Evolutionary conservation across 2,888 invertebrate species (phyloP).

Genomic region (Cepaea hortensis): DNA sequence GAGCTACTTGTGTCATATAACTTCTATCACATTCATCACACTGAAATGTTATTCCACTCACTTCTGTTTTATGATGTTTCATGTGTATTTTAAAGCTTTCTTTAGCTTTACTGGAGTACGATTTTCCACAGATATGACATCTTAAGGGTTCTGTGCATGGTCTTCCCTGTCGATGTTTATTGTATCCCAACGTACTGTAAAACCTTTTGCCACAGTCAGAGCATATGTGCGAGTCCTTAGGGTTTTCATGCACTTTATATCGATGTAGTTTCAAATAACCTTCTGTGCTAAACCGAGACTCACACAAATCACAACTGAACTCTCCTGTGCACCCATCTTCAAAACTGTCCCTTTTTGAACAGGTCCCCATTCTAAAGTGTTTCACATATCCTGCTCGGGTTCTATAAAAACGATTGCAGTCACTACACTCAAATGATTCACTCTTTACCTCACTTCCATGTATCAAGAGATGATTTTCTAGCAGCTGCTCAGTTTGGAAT

Average conservation of each 20-base stretch:
- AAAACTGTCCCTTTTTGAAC: conserved; percentile 48
- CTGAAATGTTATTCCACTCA: conserved; percentile 49
- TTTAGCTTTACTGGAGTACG: conserved; percentile 52
- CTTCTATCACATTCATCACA: conserved; percentile 53
- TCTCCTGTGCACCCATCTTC: conserved; percentile 50
- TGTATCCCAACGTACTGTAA: conserved; percentile 49
- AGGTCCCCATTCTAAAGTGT: conserved; percentile 53
- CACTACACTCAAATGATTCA: conserved; percentile 44
- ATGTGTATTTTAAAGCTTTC: conserved; percentile 54
- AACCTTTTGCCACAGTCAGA: conserved; percentile 51
- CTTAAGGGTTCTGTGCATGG: conserved; percentile 49
- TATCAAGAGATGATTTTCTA: conserved; percentile 46
- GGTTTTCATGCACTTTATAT: conserved; percentile 53
- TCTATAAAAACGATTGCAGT: conserved; percentile 51
- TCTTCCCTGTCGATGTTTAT: conserved; percentile 46
- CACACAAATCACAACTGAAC: conserved; percentile 46
- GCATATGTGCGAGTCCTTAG: conserved; percentile 47
- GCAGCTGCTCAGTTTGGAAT: conserved; percentile 34
- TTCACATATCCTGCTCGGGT: conserved; percentile 51
- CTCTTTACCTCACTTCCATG: conserved; percentile 42
- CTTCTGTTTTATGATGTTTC: conserved; percentile 51
- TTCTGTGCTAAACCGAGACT: conserved; percentile 46
- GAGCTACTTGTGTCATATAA: conserved; percentile 51
- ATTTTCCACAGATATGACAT: conserved; percentile 53
- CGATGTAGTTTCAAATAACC: conserved; percentile 47